Evolutionary conservation across 2,797 vertebrate species (phyloP).

Genomic region (Hydrophis major): DNA sequence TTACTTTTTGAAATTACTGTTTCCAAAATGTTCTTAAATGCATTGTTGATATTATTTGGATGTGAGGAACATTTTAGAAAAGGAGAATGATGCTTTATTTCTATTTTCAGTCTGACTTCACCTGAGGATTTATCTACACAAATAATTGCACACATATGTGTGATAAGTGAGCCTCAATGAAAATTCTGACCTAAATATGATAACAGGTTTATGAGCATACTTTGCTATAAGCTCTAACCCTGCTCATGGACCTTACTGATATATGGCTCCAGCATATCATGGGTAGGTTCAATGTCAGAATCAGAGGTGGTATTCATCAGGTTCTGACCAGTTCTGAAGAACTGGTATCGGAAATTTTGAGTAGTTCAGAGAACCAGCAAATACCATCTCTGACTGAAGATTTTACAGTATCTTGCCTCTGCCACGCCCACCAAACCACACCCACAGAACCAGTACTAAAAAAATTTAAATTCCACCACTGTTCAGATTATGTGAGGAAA

Average conservation of each 20-base stretch:
- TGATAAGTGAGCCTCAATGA: background rate
- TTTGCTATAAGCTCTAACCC: background rate
- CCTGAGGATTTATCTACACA: background rate
- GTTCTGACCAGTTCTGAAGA: no score
- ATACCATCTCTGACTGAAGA: no score
- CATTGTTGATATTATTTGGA: background rate
- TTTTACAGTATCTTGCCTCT: no score
- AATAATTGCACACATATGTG: background rate
- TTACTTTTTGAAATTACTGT: slow-evolving; percentile 16
- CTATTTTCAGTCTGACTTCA: background rate
- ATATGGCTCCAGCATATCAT: background rate
- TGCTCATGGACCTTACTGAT: background rate
- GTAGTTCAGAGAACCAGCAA: no score
- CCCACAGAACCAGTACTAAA: no score
- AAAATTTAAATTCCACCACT: no score
- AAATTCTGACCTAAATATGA: background rate
- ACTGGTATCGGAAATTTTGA: no score
- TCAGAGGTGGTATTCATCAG: no score
- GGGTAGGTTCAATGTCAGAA: background rate
- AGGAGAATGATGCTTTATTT: background rate
- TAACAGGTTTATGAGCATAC: background rate
- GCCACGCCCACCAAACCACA: no score
- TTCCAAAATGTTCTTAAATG: background rate
- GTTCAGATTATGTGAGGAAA: background rate
- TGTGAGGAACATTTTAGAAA: background rate